Evolutionary conservation across 1,140 invertebrate species (phyloP), one percentile per base, ranked within the genome.

Genomic region (Pseudobourletiella spinata): DNA sequence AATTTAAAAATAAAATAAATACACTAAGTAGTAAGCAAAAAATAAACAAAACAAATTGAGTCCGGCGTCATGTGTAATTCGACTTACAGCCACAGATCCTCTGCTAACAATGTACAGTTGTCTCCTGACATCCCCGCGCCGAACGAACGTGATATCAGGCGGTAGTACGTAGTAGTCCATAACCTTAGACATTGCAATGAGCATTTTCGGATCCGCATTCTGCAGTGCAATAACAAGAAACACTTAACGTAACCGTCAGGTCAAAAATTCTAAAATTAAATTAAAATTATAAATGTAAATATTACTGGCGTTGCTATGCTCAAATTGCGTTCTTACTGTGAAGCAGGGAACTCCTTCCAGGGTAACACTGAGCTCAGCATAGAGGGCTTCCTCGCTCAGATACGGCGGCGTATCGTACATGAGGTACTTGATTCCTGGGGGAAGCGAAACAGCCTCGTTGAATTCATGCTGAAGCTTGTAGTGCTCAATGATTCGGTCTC

Each of bases 391-490:
- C 2, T 64, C 44, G 44, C 59, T 48, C 3, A 69, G 32, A 57
- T 64, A 66, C 6, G 44, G 32, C 11, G 67, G 67, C 22, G 61
- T 46, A 50, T 69, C 67, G 24, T 57, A 66, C 61, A 69, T 50
- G 29, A 61, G 63, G 43, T 69, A 64, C 1, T 54, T 28, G 3
- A 48, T 18, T 0, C 22, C 20, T 20, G 15, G n/a, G 15, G 61
- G 61, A 16, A 59, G 24, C 43, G 2, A 28, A 28, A 66, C 52
- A 1, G 56, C 64, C n/a, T 30, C 55, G 0, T 43, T 28, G 18
- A 63, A 51, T 30, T 63, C 56, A 61, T 68, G 39, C 50, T 69
- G 67, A 1, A 69, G 56, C 32, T 32, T 42, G 26, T 66, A 69
- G 35, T 66, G 61, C 29, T 69, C 50, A 11, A 64, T 44, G 3